Evolutionary conservation across 2,113 vertebrate genomes (phyloP).

Genomic region (Rhabdomys dilectus): DNA sequence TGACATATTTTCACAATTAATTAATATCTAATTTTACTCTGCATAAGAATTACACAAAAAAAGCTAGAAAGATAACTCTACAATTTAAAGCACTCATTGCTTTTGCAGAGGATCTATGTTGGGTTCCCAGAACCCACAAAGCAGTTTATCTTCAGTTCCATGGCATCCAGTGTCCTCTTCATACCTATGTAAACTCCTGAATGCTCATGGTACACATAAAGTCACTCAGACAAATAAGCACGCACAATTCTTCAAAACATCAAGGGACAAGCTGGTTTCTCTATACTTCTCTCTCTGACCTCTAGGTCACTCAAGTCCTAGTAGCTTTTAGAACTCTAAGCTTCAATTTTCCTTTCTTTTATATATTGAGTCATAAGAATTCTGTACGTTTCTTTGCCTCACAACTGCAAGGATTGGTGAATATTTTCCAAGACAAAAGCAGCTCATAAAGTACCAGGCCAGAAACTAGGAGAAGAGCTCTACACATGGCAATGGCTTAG

Average conservation of each 20-base stretch:
- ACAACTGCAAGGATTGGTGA: slow-evolving; percentile 7
- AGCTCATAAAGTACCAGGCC: slow-evolving; percentile 32
- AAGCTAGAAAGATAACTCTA: too few relatives aligned
- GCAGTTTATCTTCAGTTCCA: not conserved
- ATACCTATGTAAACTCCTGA: not conserved
- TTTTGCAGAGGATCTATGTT: not conserved
- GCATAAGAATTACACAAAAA: not conserved
- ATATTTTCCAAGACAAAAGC: not conserved
- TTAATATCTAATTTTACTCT: not conserved
- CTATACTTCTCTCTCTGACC: not conserved
- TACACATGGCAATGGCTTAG: not conserved
- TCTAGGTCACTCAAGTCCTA: not conserved
- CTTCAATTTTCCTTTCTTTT: not conserved
- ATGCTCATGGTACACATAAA: not conserved
- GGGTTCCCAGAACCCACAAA: not conserved
- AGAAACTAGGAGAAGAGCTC: not conserved
- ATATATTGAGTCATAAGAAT: not conserved
- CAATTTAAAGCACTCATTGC: not conserved
- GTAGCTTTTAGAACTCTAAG: not conserved
- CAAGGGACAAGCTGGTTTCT: not conserved
- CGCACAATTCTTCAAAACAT: not conserved
- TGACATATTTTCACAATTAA: not conserved
- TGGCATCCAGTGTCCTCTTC: not conserved
- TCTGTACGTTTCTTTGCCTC: slow-evolving; percentile 7
- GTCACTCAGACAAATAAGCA: too few relatives aligned